Conservation (phyloP, 2,888 invertebrate genomes). For the Rutpela maculata region DNA sequence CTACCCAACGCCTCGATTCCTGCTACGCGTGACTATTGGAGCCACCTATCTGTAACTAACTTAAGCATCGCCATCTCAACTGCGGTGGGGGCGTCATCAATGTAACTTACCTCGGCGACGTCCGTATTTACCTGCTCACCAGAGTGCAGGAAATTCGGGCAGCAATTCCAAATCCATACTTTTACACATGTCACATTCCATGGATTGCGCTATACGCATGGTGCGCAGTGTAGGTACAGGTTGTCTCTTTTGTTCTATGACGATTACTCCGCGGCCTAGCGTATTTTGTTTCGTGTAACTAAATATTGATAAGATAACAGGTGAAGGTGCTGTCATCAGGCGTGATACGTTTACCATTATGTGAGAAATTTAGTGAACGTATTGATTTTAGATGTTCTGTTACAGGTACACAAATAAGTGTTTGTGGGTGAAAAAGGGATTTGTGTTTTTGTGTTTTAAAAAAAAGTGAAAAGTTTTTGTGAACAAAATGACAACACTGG, state of each 20-base stretch:
- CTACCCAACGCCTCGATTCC: neutral
- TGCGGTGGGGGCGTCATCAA: neutral
- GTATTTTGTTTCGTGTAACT: slow-evolving; percentile 40
- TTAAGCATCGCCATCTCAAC: neutral
- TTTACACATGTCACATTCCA: slow-evolving; percentile 64
- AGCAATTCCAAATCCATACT: slow-evolving; percentile 65
- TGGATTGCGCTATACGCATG: slow-evolving; percentile 55
- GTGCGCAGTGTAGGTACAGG: slow-evolving; percentile 52
- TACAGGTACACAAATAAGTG: slow-evolving; percentile 11
- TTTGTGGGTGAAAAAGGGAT: slow-evolving; percentile 27
- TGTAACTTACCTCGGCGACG: neutral
- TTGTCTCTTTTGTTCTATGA: slow-evolving; percentile 37
- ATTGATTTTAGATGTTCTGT: slow-evolving; percentile 31
- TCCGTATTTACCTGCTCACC: slow-evolving; percentile 26
- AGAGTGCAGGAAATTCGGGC: slow-evolving; percentile 14
- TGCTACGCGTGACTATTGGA: neutral
- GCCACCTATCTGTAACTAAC: neutral
- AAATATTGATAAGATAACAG: slow-evolving; percentile 57
- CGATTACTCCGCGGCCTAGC: slow-evolving; percentile 33
- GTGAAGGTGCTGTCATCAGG: slow-evolving; percentile 33
- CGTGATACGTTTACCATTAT: slow-evolving; percentile 8
- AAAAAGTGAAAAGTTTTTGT: slow-evolving; percentile 13
- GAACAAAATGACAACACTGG: slow-evolving; percentile 66
- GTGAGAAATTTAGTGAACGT: neutral
- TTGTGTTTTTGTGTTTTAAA: slow-evolving; percentile 15